Base-by-base conservation (phyloP, 2,888 invertebrate genomes). In the Ctena decussata region DNA sequence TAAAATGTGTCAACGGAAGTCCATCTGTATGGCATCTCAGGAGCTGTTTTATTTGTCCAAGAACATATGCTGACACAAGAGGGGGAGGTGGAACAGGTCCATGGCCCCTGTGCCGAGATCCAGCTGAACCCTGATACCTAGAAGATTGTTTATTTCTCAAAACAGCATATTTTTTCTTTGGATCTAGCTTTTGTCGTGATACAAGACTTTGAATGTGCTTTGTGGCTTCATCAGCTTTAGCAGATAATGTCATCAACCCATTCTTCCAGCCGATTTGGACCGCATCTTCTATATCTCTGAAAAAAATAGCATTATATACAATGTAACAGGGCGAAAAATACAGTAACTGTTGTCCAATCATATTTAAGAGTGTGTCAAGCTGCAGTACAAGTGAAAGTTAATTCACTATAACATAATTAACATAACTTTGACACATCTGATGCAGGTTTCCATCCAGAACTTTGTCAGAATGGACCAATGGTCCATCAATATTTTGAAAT, bases 191-290 rank as follows among this genome's bases (percentile, higher is more conserved):
- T 77, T 94, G 94, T 53, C 89, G 90, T 0, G 92, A 87, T 8
- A 94, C 94, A 37, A 94, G 71, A 74, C 85, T 91, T 80, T 92
- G 90, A n/a, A 94, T 94, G 75, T 94, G 93, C 27, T 86, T 71
- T 2, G 93, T 94, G 1, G 89, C 85, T 37, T 90, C 90, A 71
- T 93, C 91, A 1, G 93, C 88, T 5, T 92, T 90, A 0, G 90
- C 92, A 57, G 76, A 87, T 15, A 94, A 77, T 15, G 91, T 90
- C 83, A 93, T 87, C 39, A 89, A 75, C 0, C 92, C 93, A 77
- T 89, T 89, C 41, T 80, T 84, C 84, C 87, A 90, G 21, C 81
- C 82, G 5, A 92, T 82, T 5, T 76, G 72, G 11, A 93, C 91
- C 60, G 91, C 92, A 84, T 94, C 94, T 15, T 87, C 84, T 41